Evolutionary conservation across 2,888 invertebrate genomes (phyloP).

Genomic region (Ctena decussata): DNA sequence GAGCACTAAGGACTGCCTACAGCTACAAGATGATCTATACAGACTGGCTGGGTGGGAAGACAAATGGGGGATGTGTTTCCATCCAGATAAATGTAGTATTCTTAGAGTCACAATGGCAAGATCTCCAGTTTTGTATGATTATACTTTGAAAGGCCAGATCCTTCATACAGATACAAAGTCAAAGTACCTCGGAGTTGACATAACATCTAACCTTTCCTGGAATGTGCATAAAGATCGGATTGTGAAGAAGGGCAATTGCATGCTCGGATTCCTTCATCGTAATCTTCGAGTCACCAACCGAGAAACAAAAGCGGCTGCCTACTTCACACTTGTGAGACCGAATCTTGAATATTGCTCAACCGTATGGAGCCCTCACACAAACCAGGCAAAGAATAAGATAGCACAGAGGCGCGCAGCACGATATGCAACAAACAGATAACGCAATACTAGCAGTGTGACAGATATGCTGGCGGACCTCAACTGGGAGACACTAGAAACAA

Average conservation of each 20-base stretch:
- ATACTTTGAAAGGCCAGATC: not conserved
- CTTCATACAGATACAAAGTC: not conserved
- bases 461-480: slow-evolving; percentile 9
- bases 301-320: not conserved
- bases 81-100: slow-evolving; percentile 24
- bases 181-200: not conserved
- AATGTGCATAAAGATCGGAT: not conserved
- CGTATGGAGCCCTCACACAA: not conserved
- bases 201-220: not conserved
- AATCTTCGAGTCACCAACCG: not conserved
- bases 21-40: slow-evolving; percentile 5
- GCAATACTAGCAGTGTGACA: slow-evolving; percentile 25
- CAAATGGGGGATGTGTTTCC: slow-evolving; percentile 15
- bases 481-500: not conserved
- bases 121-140: not conserved
- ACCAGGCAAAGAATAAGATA: not conserved
- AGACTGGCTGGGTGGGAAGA: not conserved
- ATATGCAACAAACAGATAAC: slow-evolving; percentile 14
- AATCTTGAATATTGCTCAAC: not conserved
- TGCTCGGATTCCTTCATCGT: slow-evolving; percentile 1
- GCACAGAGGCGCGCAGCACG: slow-evolving; percentile 12
- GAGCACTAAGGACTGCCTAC: not conserved
- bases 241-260: not conserved
- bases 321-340: not conserved
- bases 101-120: not conserved